These are phyloP conservation scores for Eueides isabella DNA, from an alignment of 1,140 invertebrate species.

Conservation along the genomic window DNA sequence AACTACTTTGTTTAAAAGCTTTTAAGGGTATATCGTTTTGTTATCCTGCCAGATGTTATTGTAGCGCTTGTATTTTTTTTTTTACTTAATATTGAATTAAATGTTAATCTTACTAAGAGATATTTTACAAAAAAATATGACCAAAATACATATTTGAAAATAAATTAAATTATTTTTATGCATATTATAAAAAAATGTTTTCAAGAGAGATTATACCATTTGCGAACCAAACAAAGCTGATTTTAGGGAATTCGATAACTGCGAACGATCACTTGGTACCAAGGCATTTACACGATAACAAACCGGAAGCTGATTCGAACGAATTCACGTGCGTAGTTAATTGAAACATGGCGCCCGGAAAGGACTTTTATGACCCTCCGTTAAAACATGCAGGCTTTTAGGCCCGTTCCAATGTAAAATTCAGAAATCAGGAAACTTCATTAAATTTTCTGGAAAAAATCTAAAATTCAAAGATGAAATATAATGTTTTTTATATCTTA, in stretches of 20 bases:
- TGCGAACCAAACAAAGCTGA: constrained; percentile 4
- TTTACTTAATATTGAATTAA: not conserved
- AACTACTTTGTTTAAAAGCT: constrained; percentile 42
- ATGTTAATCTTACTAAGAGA: not conserved
- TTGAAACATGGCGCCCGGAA: constrained; percentile 57
- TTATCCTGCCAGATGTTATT: constrained; percentile 24
- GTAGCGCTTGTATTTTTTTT: constrained; percentile 3
- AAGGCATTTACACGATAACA: constrained; percentile 39
- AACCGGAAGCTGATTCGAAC: constrained; percentile 50
- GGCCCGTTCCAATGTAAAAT: constrained; percentile 46
- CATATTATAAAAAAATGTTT: not conserved
- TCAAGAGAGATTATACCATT: not conserved
- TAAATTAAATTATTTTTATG: not conserved
- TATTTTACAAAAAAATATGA: not conserved
- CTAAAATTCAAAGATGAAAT: not conserved
- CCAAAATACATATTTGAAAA: not conserved
- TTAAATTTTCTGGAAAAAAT: constrained; percentile 15
- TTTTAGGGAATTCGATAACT: constrained; percentile 12
- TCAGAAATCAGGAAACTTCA: constrained; percentile 38
- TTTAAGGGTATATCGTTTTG: constrained; percentile 33
- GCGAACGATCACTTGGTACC: constrained; percentile 27
- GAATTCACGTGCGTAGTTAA: constrained; percentile 56
- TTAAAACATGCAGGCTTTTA: constrained; percentile 42
- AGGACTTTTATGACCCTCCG: constrained; percentile 48
- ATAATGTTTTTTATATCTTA: not conserved